Base-by-base conservation (phyloP, 2,888 invertebrate genomes). In the Ptilodon capucinus region DNA sequence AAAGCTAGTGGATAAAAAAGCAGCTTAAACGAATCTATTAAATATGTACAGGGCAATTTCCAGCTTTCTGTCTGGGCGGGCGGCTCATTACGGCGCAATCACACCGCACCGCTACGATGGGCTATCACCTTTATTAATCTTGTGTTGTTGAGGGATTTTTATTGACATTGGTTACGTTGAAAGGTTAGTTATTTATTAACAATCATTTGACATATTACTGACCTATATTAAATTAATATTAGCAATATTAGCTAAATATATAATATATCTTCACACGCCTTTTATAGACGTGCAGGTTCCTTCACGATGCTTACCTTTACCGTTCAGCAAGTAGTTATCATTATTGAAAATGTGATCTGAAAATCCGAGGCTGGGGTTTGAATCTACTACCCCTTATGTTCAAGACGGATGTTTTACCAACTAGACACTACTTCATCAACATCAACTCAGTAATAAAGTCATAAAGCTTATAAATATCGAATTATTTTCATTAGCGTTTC, bases 11-110 rank as follows among this genome's bases (percentile, higher is more conserved):
- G 76, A 79, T 79, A 83, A 86, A 87, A 86, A 86, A 84, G 81
- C 79, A 74, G 81, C 81, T 87, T 87, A 87, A 86, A 80, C 80
- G 84, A 80, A 84, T 85, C 79, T 83, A 83, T 88, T 85, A 87
- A 87, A 85, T 80, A 88, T 88, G 79, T 80, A 88, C 70, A 72
- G 74, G 70, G 84, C 84, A 88, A 88, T 88, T 87, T 84, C 68
- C 69, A 75, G 76, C 68, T 75, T 57, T 66, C 59, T 72, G 75
- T 67, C 60, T 74, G 73, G 61, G 70, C 52, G 59, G 54, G 51
- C 54, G 42, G 62, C 73, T 83, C 75, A 73, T 83, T 81, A 82
- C 68, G 57, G 69, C 60, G 64, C 78, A 76, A 77, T 84, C 80
- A 74, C 71, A 74, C 60, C 67, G 68, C 44, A 28, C 60, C 51